Evolutionary conservation across 2,888 invertebrate genomes (phyloP), one percentile per base, ranked within the genome.

Genomic region (Mythimna lalbum): DNA sequence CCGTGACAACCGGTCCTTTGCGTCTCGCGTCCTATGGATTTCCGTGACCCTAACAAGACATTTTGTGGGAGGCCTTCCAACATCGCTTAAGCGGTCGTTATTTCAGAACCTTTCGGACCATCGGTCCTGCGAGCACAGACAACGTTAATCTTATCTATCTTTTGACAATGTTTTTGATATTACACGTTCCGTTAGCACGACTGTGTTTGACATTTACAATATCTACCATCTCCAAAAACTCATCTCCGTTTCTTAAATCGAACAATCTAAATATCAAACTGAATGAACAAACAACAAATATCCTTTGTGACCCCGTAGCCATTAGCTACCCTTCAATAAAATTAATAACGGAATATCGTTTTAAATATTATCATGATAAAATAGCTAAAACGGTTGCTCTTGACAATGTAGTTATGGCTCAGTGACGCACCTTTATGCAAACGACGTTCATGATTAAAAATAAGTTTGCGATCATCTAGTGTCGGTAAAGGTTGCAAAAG

Each of bases 371-470:
- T 19, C 23, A 7, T 43, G 12, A 52, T 49, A 55, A 75, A 63
- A 62, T 59, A 65, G 27, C 19, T 59, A 36, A 23, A 57, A 55
- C 31, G 57, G 19, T 64, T 75, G 89, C 19, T 57, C 21, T 56
- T 90, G 90, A 91, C 91, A 92, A 82, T 80, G 76, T 90, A 85
- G 89, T 92, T 91, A 92, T 53, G 21, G n/a, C 74, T 78, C 59
- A 83, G 79, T 23, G 56, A 69, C 72, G 67, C 63, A 55, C 70
- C 90, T 91, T 91, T 91, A 86, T 93, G 93, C 87, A 76, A 68
- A 84, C 83, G 93, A 93, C 92, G 80, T 91, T 92, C 90, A 92
- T 93, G 92, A 93, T 94, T 94, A 92, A 93, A 94, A 94, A 93
- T 92, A 89, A 89, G 83, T 87, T 87, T 85, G 84, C 88, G 88